A percentile compares a stretch with the other conserved stretches of the same genome.
Conservation (phyloP, 2,113 vertebrate genomes). For the Helogale parvula region DNA sequence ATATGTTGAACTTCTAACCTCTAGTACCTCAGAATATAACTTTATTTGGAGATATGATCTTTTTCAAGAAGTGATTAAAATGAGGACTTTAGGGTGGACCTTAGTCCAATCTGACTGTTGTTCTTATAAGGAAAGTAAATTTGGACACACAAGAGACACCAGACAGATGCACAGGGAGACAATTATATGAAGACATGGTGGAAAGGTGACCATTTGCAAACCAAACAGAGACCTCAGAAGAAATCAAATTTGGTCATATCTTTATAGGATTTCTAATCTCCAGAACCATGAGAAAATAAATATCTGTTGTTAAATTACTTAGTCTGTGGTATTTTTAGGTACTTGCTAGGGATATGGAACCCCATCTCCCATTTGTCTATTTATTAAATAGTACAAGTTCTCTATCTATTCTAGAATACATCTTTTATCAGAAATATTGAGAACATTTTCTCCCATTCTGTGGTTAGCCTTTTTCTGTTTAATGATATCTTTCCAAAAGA, state of each 20-base stretch:
- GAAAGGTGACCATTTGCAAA: neutral
- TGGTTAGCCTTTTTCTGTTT: neutral
- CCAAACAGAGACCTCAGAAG: neutral
- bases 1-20: neutral
- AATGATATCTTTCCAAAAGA: neutral
- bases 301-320: neutral
- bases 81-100: neutral
- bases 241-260: neutral
- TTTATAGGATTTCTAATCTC: neutral
- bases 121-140: neutral
- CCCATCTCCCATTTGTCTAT: accelerated
- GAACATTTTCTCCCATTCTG: neutral
- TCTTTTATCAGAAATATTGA: neutral
- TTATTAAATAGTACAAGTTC: neutral
- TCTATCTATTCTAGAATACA: neutral
- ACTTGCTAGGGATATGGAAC: neutral
- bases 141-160: neutral
- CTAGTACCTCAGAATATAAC: neutral
- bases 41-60: neutral
- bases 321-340: neutral
- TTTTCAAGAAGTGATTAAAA: neutral
- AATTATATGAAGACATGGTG: neutral
- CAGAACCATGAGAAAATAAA: neutral
- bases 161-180: neutral
- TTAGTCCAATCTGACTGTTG: neutral